These are phyloP conservation scores for Microplitis deprimator DNA, from an alignment of 2,888 invertebrate genomes.

Conservation along the genomic window DNA sequence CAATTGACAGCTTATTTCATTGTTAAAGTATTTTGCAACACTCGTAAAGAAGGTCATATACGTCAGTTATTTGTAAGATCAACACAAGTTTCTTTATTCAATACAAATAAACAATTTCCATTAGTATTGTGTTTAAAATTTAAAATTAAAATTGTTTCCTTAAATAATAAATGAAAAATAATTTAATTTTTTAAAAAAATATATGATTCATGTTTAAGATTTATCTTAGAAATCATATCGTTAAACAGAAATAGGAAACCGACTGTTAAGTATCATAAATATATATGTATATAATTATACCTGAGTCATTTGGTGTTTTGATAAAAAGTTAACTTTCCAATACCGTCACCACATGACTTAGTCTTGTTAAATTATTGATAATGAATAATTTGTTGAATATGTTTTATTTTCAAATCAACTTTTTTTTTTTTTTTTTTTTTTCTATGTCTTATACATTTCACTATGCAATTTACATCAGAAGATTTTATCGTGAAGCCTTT, in stretches of 20 bases:
- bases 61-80: constrained; percentile 32
- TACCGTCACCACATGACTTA: constrained; percentile 19
- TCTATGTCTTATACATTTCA: background rate
- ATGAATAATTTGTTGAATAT: constrained; percentile 21
- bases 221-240: background rate
- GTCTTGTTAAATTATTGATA: constrained; percentile 15
- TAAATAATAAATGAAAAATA: too few species aligned
- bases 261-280: background rate
- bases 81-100: constrained; percentile 22
- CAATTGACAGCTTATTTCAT: constrained; percentile 41
- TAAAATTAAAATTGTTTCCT: background rate
- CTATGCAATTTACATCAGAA: constrained; percentile 36
- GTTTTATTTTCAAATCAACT: constrained; percentile 23
- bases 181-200: too few species aligned
- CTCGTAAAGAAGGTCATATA: constrained; percentile 29
- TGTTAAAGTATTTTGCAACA: constrained; percentile 37
- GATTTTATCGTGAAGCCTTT: constrained; percentile 37
- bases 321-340: constrained; percentile 11
- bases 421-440: background rate
- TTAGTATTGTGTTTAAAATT: background rate
- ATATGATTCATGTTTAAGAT: background rate
- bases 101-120: constrained; percentile 2
- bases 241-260: constrained; percentile 20
- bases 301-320: constrained; percentile 7
- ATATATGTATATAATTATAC: background rate